Evolutionary conservation across 2,113 vertebrate genomes (phyloP).

Genomic region (Elachura formosa): DNA sequence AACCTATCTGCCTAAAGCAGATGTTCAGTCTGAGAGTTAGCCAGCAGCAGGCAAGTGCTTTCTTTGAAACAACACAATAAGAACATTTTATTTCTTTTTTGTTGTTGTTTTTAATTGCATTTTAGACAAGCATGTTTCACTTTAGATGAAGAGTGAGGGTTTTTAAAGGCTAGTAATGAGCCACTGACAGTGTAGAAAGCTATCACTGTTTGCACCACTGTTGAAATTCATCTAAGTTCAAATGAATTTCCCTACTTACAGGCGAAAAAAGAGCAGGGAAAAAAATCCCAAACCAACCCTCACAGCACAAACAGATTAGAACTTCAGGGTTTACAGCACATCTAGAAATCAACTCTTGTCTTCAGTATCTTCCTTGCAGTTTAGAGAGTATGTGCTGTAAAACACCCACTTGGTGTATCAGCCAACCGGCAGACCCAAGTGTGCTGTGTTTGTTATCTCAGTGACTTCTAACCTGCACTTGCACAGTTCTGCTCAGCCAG

Average conservation of each 20-base stretch:
- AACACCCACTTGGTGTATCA: neutral
- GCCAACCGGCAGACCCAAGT: neutral
- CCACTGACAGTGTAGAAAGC: neutral
- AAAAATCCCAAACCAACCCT: neutral
- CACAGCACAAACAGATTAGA: neutral
- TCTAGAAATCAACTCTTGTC: neutral
- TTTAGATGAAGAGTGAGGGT: neutral
- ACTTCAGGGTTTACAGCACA: neutral
- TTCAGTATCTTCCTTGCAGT: neutral
- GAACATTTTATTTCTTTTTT: neutral
- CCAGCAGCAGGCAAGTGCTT: neutral
- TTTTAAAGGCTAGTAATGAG: neutral
- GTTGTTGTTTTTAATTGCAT: neutral
- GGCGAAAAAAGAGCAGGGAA: neutral
- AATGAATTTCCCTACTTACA: neutral
- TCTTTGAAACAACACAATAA: neutral
- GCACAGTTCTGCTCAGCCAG: neutral
- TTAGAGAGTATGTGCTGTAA: neutral
- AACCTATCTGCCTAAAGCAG: neutral
- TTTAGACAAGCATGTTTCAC: neutral
- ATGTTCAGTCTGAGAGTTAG: neutral
- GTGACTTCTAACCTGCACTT: neutral
- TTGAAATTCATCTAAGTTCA: neutral
- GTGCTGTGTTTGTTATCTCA: neutral
- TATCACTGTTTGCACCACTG: neutral